Evolutionary conservation across 92 coral and sea anemone species (phyloP).

Genomic region (Actinostola sp.): DNA sequence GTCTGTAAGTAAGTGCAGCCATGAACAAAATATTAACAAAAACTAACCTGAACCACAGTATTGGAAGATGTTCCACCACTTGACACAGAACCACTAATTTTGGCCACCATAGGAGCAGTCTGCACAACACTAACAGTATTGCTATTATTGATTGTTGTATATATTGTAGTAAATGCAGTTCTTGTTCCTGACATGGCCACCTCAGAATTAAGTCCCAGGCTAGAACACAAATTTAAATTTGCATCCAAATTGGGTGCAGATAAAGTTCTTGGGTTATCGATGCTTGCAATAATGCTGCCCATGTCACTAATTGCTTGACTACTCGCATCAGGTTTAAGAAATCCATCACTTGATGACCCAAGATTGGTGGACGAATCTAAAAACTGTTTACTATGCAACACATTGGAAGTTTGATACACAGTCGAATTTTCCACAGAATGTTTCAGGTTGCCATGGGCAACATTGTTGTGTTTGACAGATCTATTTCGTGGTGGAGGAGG

Average conservation of each 20-base stretch:
- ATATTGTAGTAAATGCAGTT: slow-evolving; percentile 51
- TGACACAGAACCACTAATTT: slow-evolving; percentile 38
- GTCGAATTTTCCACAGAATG: slow-evolving; percentile 29
- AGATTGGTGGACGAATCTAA: slow-evolving; percentile 57
- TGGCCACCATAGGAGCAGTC: slow-evolving; percentile 47
- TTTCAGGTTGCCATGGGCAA: slow-evolving; percentile 45
- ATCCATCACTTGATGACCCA: slow-evolving; percentile 37
- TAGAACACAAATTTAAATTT: slow-evolving; percentile 72
- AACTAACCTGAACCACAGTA: slow-evolving; percentile 67
- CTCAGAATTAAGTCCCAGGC: slow-evolving; percentile 61
- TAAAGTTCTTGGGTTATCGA: slow-evolving; percentile 60
- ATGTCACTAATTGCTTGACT: slow-evolving; percentile 91
- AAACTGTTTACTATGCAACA: slow-evolving; percentile 59
- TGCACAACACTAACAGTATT: slow-evolving; percentile 39
- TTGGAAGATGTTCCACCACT: slow-evolving; percentile 44
- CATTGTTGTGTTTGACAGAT: slow-evolving; percentile 63
- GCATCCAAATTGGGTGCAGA: slow-evolving; percentile 63
- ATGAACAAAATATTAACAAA: not conserved
- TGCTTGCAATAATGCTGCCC: slow-evolving; percentile 88
- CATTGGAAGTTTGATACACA: slow-evolving; percentile 30
- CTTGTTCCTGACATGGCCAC: slow-evolving; percentile 47
- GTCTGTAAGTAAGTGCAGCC: not conserved
- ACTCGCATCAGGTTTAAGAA: slow-evolving; percentile 82
- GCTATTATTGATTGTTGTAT: slow-evolving; percentile 44
- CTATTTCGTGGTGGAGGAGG: slow-evolving; percentile 90